Conservation (phyloP, 2,113 vertebrate species). For the Podarcis raffonei region DNA sequence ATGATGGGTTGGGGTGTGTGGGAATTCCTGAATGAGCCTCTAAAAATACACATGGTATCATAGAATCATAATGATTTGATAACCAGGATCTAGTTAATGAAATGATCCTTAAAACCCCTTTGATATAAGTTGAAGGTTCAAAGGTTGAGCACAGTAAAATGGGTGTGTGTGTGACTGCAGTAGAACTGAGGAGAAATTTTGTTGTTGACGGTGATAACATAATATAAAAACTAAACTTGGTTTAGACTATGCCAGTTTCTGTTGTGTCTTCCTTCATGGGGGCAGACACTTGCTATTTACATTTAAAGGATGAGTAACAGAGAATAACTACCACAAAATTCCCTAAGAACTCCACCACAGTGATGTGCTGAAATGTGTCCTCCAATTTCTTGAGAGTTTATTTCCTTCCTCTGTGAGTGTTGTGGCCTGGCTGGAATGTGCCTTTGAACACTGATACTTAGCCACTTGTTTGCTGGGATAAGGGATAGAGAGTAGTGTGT, state of each 20-base stretch:
- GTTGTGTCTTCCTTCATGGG: neutral
- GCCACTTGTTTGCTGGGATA: too few relatives aligned
- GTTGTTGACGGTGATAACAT: neutral
- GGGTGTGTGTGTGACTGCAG: too few relatives aligned
- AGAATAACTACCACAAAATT: neutral
- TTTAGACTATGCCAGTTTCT: neutral
- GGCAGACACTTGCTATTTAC: neutral
- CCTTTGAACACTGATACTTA: too few relatives aligned
- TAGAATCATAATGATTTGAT: neutral
- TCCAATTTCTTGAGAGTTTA: too few relatives aligned
- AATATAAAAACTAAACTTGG: neutral
- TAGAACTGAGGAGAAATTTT: neutral
- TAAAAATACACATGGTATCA: neutral
- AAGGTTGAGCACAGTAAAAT: neutral
- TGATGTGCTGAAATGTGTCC: too few relatives aligned
- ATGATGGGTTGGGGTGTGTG: neutral
- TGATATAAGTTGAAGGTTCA: neutral
- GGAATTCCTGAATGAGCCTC: neutral
- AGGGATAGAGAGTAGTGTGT: too few relatives aligned
- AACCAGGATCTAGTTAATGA: neutral
- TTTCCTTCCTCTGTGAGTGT: too few relatives aligned
- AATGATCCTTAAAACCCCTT: conserved; percentile 38
- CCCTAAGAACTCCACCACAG: neutral
- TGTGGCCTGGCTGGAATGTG: too few relatives aligned
- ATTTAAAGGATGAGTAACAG: neutral